Percentiles rank a stretch among this genome's conserved stretches.
Conservation (phyloP, 2,888 invertebrate genomes). For the Drosophila histrio region DNA sequence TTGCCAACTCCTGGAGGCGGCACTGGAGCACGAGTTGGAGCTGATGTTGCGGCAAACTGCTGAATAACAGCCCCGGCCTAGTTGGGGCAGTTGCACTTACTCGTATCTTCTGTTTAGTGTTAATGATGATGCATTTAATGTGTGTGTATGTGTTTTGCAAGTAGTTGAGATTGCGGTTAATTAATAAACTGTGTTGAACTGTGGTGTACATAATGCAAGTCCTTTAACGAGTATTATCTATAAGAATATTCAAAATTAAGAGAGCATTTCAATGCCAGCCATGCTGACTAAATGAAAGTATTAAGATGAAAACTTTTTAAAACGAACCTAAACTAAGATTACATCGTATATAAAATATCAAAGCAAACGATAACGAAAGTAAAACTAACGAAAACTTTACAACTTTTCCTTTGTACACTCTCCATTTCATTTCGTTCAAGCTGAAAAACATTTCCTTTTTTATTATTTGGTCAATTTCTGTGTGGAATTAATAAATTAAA, state of each 20-base stretch:
- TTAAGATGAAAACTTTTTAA: conserved; percentile 60
- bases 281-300: conserved; percentile 52
- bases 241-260: conserved; percentile 38
- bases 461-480: conserved; percentile 10
- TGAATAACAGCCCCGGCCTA: conserved; percentile 65
- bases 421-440: neutral
- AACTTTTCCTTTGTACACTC: neutral
- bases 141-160: conserved; percentile 48
- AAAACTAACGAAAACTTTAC: conserved; percentile 22
- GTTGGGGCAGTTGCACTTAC: conserved; percentile 66
- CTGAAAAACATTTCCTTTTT: conserved; percentile 2
- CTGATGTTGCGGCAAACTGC: conserved; percentile 43
- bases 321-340: conserved; percentile 41
- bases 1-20: conserved; percentile 25
- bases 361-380: conserved; percentile 13
- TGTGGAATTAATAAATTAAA: conserved; percentile 32
- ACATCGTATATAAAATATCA: conserved; percentile 18
- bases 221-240: conserved; percentile 75
- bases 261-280: conserved; percentile 44
- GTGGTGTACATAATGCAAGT: conserved; percentile 68
- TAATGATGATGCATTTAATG: conserved; percentile 71
- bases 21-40: conserved; percentile 37
- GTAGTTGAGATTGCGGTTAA: neutral
- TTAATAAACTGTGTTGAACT: conserved; percentile 42
- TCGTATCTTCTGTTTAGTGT: conserved; percentile 54